Base-by-base conservation (phyloP, 2,888 invertebrate genomes). In the Bugula neritina region DNA sequence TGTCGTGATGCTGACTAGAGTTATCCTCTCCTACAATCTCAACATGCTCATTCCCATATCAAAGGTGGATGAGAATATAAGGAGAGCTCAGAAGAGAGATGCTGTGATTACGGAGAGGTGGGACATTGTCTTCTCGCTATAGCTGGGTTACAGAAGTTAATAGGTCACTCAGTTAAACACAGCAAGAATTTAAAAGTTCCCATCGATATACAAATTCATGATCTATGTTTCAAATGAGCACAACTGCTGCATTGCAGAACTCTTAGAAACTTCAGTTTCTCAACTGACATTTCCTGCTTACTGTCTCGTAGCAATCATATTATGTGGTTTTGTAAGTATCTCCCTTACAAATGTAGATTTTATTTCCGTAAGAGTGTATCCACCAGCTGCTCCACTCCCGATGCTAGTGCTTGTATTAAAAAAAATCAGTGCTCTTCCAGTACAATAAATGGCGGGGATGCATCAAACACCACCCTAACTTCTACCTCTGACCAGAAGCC, bases 31-130 rank as follows among this genome's bases (percentile, higher is more conserved):
- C 31, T 99, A 95, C 86, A 90, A 94, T 78, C 88, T 99, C 74
- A 94, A 97, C 86, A 92, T 99, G 81, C 89, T 99, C 71, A 93
- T 98, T 85, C 99, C 99, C 21, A 96, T 99, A 77, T 96, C 95
- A 80, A 95, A 94, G 89, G 70, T 70, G 71, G 94, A 97, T 82
- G 96, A 97, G 85, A 99, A 99, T 84, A 95, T 99, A 94, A 90
- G 91, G 80, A 91, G 90, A 72, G 97, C 97, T 0, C 97, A 97
- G 86, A 91, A 91, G 80, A 89, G 92, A 72, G 91, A 93, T 84
- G 97, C 98, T 2, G 90, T 92, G 72, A 87, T 88, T 69, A 87
- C 87, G 72, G 90, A 92, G 83, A 91, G 91, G 82, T 98, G 99
- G 31, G 63, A 10, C n/a, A n/a, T n/a, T n/a, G n/a, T n/a, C n/a